Evolutionary conservation across 2,888 invertebrate species (phyloP).

Genomic region (Cremastinae sp.): DNA sequence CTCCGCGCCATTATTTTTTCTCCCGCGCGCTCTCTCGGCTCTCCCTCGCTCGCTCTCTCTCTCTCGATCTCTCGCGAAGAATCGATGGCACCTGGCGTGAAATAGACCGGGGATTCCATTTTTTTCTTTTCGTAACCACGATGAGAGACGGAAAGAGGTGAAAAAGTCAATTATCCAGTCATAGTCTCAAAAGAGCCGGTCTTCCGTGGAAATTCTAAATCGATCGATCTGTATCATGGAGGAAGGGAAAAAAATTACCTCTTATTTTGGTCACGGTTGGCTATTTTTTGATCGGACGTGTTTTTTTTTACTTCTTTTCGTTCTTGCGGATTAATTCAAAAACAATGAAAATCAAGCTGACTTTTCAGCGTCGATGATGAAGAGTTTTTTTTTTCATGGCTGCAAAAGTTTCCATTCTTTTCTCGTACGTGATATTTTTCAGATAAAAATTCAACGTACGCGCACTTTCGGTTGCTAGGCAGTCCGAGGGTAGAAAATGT

Average conservation of each 20-base stretch:
- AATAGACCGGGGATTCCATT: constrained; percentile 17
- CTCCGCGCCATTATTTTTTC: too few species aligned
- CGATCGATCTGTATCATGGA: constrained; percentile 43
- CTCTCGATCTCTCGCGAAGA: too few species aligned
- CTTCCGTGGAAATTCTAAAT: constrained; percentile 49
- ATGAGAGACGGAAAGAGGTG: constrained; percentile 17
- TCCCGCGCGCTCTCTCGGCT: too few species aligned
- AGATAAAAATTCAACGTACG: too few species aligned
- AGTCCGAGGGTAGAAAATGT: not conserved
- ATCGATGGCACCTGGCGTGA: constrained; percentile 2
- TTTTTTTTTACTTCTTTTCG: constrained; percentile 1
- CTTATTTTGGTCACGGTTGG: constrained; percentile 44
- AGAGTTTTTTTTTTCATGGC: too few species aligned
- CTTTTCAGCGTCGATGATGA: too few species aligned
- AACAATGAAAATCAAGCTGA: constrained; percentile 6
- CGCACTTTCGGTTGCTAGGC: not conserved
- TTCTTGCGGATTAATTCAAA: not conserved
- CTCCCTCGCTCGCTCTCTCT: too few species aligned
- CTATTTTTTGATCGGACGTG: constrained; percentile 28
- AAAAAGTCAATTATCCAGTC: constrained; percentile 60
- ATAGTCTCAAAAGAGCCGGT: constrained; percentile 45
- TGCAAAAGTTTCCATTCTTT: too few species aligned
- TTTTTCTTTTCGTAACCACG: constrained; percentile 1
- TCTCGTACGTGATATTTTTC: too few species aligned
- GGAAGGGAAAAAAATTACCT: constrained; percentile 19